Base-by-base conservation (phyloP, 1,140 invertebrate species). In the Lordiphosa stackelbergi region DNA sequence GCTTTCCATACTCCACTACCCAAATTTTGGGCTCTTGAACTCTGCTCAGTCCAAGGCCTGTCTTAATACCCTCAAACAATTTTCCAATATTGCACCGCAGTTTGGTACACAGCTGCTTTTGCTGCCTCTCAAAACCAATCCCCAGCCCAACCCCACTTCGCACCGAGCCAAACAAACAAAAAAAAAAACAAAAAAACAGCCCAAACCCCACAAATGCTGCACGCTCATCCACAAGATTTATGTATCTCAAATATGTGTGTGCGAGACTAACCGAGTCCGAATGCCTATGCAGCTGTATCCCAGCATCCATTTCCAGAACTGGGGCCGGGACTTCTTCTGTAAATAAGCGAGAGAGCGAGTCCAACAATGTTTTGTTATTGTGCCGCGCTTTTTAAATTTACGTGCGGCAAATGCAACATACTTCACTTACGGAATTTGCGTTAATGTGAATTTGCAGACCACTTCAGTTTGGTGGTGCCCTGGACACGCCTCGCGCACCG, bases 341-440 rank as follows among this genome's bases (percentile, higher is more conserved):
- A 51, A 63, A 66, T 74, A 74, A 56, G 73, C 73, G 56, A 66
- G 34, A 35, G 52, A 55, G 12, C 31, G 28, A 28, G 22, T 34
- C 38, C 66, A 49, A 51, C 56, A 69, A 55, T 83, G 77, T 79
- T 78, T 78, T 78, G 73, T 81, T 77, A 83, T 81, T 83, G 77
- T 69, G 72, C 69, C 75, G 64, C 77, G 77, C 72, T 77, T 83
- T 83, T 84, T 77, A 73, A 83, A 83, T 83, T 83, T 84, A 83
- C 77, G 77, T 84, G 65, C 77, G 69, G 77, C 69, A 83, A 83
- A 83, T 83, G 77, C 78, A 83, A 83, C 77, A 83, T 83, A 84
- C 77, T 83, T 83, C 77, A 83, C 77, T 83, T 83, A 73, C 77
- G 77, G 77, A 83, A 83, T 83, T 83, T 83, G 77, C 77, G 78